phyloP scores from a whole-genome alignment of 2,113 vertebrate genomes.

The Lasiurus cinereus region DNA sequence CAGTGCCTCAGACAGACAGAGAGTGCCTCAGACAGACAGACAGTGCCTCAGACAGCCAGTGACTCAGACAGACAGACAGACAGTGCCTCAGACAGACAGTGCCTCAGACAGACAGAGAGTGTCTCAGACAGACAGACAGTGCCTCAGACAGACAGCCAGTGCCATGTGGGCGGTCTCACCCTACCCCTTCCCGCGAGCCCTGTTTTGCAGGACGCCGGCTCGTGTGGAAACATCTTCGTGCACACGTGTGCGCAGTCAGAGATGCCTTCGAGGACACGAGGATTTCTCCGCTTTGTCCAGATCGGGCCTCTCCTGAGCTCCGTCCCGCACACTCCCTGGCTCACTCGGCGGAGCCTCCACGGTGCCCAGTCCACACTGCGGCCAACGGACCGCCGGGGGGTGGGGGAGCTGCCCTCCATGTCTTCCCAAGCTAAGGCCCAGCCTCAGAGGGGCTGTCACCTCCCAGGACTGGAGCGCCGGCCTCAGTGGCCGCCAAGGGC shows the following conservation, averaged over 20 bases:
- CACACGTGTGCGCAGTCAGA: rapidly evolving
- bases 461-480: background rate
- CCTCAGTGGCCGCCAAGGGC: background rate
- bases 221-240: background rate
- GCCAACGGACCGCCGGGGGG: background rate
- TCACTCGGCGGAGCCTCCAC: background rate
- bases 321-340: background rate
- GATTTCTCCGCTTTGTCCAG: background rate
- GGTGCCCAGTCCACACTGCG: background rate
- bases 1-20: too few relatives aligned
- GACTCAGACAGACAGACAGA: background rate
- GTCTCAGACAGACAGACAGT: too few relatives aligned
- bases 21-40: background rate
- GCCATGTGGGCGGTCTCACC: background rate
- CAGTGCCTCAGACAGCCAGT: too few relatives aligned
- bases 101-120: too few relatives aligned
- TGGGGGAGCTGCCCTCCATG: background rate
- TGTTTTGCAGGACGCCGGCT: background rate
- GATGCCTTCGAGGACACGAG: background rate
- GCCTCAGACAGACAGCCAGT: background rate
- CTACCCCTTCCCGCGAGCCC: background rate
- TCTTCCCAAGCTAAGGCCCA: background rate
- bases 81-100: too few relatives aligned
- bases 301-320: background rate
- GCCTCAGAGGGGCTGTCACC: background rate